Conservation (phyloP, 2,888 invertebrate genomes). For the Tenthredo amoena region DNA sequence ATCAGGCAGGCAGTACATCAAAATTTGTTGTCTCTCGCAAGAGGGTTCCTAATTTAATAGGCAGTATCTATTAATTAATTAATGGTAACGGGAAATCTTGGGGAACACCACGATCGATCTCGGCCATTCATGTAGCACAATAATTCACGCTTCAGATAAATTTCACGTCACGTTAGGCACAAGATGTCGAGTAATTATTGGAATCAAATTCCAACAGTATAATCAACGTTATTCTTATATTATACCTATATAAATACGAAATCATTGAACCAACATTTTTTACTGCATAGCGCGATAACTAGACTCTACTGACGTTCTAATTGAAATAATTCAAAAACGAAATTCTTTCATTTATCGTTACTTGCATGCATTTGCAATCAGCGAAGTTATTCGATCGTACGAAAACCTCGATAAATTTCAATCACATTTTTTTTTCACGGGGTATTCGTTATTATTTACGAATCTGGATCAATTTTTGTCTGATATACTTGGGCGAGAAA, state of each 20-base stretch:
- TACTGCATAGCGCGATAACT: too few species aligned
- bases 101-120: neutral
- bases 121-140: neutral
- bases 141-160: slow-evolving; percentile 24
- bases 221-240: neutral
- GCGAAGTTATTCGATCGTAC: neutral
- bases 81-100: neutral
- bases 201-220: neutral
- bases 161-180: neutral
- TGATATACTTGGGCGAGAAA: neutral
- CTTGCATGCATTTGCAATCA: neutral
- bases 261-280: too few species aligned
- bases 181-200: slow-evolving; percentile 20
- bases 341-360: too few species aligned
- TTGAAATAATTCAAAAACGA: too few species aligned
- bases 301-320: too few species aligned
- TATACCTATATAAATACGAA: too few species aligned
- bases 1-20: neutral
- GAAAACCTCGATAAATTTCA: neutral
- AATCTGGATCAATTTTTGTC: neutral
- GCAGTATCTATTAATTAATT: slow-evolving; percentile 17
- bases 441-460: neutral
- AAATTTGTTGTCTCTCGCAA: neutral
- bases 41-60: slow-evolving; percentile 1
- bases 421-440: neutral